Base-by-base conservation (phyloP, 2,797 vertebrate species). In the Merluccius polli region DNA sequence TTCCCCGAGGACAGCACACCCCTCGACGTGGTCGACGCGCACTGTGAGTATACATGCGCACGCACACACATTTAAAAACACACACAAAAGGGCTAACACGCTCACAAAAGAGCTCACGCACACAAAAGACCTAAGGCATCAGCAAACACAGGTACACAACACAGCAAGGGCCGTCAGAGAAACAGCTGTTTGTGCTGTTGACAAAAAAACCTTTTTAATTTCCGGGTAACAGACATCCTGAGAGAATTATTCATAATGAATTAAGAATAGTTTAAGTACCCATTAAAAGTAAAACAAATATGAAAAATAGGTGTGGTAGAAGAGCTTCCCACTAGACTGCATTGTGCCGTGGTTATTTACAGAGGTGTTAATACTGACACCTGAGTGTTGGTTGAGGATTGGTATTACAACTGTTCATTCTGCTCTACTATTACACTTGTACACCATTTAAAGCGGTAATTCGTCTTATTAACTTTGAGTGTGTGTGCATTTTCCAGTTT, bases 1-100 rank as follows among this genome's bases (percentile, higher is more conserved):
- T 99, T 99, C 92, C 98, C 98, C 0, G 98, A 99, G 85, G 98
- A 99, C 21, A 92, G 90, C 38, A 87, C 94, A 9, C 95, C 98
- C 74, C 93, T 98, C 2, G 95, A 97, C 24, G 81, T 94, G 5
- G 94, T 98, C 9, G 97, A 98, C 81, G 95, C 95, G 82, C 97
- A 98, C 90, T 97, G 98, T 99, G 89, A 98, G 98, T 95, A 74
- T 75, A 27, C 52, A 11, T n/a, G 12, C 52, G 7, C 52, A 0
- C 52, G 12, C 52, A 12, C 52, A 27, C 52, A 27, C 21, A 12
- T 1, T 24, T 8, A n/a, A 3, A 52, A 18, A n/a, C 48, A n/a
- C 18, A 52, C 44, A 52, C 44, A 52, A 16, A 52, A 3, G 21
- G 15, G 21, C 44, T 18, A 2, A 59, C 18, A 24, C 18, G 10